These are phyloP conservation scores for Pangasius krempfi DNA, from an alignment of 2,797 vertebrate genomes.

Conservation along the genomic window DNA sequence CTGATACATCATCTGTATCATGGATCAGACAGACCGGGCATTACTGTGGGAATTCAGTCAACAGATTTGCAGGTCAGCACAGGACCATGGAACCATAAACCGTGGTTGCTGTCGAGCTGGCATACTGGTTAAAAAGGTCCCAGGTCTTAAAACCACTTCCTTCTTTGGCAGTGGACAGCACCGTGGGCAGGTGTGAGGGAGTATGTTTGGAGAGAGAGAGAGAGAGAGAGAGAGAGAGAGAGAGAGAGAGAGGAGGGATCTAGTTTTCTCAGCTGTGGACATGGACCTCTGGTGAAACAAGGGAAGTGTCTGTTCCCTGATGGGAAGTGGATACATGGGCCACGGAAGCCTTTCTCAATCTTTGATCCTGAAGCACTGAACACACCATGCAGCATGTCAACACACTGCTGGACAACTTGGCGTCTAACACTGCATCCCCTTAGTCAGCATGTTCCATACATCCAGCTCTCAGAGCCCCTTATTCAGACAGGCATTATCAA, in stretches of 20 bases:
- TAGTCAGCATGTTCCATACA: conserved; percentile 38
- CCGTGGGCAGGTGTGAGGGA: conserved; percentile 52
- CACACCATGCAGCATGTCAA: conserved; percentile 35
- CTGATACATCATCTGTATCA: background rate
- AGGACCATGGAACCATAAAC: conserved; percentile 17
- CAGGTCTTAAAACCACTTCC: conserved; percentile 51
- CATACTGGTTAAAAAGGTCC: conserved; percentile 41
- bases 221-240: background rate
- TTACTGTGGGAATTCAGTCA: conserved; percentile 42
- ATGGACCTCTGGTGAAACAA: conserved; percentile 57
- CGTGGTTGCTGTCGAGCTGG: conserved; percentile 34
- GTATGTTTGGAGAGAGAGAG: conserved; percentile 29
- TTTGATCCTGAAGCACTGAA: conserved; percentile 43
- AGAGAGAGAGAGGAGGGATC: conserved; percentile 17
- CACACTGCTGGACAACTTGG: conserved; percentile 28
- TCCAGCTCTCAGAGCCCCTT: conserved; percentile 22
- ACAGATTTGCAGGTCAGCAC: conserved; percentile 38
- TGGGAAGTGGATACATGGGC: conserved; percentile 69
- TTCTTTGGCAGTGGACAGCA: conserved; percentile 41
- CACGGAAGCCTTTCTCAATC: conserved; percentile 51
- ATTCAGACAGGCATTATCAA: background rate
- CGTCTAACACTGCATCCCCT: conserved; percentile 19
- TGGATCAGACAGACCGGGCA: conserved; percentile 3
- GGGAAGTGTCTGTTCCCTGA: conserved; percentile 66
- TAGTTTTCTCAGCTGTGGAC: conserved; percentile 57